Conservation (phyloP, 1,140 invertebrate species). For the Bathynomus jamesi region DNA sequence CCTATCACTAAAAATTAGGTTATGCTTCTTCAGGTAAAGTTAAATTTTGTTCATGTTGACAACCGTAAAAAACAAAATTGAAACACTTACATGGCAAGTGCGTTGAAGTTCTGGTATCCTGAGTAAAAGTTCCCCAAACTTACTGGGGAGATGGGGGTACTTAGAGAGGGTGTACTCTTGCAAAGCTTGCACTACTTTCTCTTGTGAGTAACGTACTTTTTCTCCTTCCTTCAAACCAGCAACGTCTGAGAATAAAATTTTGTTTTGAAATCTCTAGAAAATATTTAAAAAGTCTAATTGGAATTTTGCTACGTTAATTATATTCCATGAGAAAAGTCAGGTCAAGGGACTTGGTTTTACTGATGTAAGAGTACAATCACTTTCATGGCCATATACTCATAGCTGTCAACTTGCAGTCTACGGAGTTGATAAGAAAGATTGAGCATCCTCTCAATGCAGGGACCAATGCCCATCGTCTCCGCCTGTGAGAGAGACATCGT, state of each 20-base stretch:
- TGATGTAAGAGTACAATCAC: constrained; percentile 83
- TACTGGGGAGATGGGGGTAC: constrained; percentile 84
- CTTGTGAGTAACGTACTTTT: constrained; percentile 83
- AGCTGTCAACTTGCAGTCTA: constrained; percentile 82
- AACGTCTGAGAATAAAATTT: constrained; percentile 55
- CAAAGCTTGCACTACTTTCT: constrained; percentile 83
- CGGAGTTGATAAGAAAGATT: constrained; percentile 87
- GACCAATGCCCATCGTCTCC: constrained; percentile 60
- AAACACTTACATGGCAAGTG: constrained; percentile 68
- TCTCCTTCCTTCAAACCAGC: constrained; percentile 83
- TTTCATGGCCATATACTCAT: constrained; percentile 95
- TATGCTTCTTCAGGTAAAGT: too few relatives aligned
- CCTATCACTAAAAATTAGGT: too few relatives aligned
- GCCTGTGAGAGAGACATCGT: constrained; percentile 38
- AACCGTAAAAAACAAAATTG: too few relatives aligned
- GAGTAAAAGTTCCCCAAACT: constrained; percentile 87
- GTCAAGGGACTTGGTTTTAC: constrained; percentile 82
- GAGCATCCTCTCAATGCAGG: constrained; percentile 86
- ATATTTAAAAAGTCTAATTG: not conserved
- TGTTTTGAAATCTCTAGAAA: not conserved
- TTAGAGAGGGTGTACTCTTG: constrained; percentile 84
- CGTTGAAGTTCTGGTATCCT: constrained; percentile 88
- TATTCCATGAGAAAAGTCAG: constrained; percentile 49
- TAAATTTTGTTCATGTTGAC: too few relatives aligned
- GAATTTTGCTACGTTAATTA: constrained; percentile 5